A percentile compares a stretch with the other conserved stretches of the same genome.
These are phyloP conservation scores for Caranx melampygus DNA, from an alignment of 2,113 vertebrate species.

Conservation along the genomic window DNA sequence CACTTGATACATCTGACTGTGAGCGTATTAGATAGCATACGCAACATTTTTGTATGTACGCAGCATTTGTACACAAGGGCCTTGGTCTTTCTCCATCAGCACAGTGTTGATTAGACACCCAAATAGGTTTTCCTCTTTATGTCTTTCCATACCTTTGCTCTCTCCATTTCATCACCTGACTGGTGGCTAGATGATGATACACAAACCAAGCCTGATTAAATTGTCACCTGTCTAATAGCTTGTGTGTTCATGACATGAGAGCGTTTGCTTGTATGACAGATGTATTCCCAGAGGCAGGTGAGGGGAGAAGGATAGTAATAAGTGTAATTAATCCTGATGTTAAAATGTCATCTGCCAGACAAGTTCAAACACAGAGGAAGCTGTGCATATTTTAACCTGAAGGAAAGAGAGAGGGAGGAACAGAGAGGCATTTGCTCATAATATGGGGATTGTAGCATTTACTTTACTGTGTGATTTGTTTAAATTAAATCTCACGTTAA, in stretches of 20 bases:
- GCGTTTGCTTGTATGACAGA: conserved; percentile 13
- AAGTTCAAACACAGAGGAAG: conserved; percentile 49
- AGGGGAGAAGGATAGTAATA: conserved; percentile 20
- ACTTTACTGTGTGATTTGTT: neutral
- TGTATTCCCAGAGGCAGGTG: conserved; percentile 16
- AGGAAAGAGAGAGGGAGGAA: neutral
- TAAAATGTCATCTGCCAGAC: conserved; percentile 57
- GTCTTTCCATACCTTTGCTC: neutral
- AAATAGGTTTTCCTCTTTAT: neutral
- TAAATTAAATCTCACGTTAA: neutral
- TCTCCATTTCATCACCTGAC: conserved; percentile 7
- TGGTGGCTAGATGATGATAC: conserved; percentile 27
- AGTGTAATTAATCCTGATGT: conserved; percentile 56
- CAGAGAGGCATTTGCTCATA: neutral
- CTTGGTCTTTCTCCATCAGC: neutral
- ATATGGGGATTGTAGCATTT: neutral
- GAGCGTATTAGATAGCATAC: no score
- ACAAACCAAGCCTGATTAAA: conserved; percentile 50
- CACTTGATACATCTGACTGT: no score
- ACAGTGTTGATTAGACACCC: neutral
- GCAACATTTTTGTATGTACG: no score
- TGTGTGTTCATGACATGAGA: conserved; percentile 6
- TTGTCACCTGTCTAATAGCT: conserved; percentile 45
- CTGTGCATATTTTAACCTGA: conserved; percentile 37
- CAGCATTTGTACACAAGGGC: no score